Conservation (phyloP, 1,140 invertebrate species). For the Sycophaga agraensis region DNA sequence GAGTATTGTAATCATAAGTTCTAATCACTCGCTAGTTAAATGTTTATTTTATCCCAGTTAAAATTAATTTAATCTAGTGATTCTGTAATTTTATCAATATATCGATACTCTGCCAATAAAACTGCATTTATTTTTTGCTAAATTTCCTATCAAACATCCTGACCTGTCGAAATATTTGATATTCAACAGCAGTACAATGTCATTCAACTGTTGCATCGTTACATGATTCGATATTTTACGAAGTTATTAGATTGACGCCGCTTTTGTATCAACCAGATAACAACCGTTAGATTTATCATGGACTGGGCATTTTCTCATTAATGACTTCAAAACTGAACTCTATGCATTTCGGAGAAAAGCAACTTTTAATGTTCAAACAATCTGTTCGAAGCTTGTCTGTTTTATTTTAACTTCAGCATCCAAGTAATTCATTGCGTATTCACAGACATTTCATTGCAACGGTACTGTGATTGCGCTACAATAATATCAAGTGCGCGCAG, state of each 20-base stretch:
- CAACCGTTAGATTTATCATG: too few relatives aligned
- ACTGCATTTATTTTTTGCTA: not conserved
- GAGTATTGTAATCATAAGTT: not conserved
- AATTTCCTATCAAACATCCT: not conserved
- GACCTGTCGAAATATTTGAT: not conserved
- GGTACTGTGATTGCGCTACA: too few relatives aligned
- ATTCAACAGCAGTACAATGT: not conserved
- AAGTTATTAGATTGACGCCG: too few relatives aligned
- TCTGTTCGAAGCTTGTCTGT: too few relatives aligned
- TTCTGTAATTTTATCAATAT: not conserved
- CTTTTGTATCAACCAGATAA: too few relatives aligned
- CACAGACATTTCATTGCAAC: too few relatives aligned
- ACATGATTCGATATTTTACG: not conserved
- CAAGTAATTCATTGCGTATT: too few relatives aligned
- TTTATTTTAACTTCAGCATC: too few relatives aligned
- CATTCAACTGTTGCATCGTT: not conserved
- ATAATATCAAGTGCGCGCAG: too few relatives aligned
- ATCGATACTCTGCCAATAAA: not conserved
- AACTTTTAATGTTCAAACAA: too few relatives aligned
- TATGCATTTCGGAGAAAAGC: not conserved
- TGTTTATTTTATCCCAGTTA: not conserved
- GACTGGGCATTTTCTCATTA: too few relatives aligned
- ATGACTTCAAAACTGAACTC: not conserved
- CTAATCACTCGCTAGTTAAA: not conserved
- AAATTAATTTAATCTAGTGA: not conserved